A percentile compares a stretch with the other conserved stretches of the same genome.
phyloP scores from a whole-genome alignment of 2,113 vertebrate species.

The Osmerus eperlanus region DNA sequence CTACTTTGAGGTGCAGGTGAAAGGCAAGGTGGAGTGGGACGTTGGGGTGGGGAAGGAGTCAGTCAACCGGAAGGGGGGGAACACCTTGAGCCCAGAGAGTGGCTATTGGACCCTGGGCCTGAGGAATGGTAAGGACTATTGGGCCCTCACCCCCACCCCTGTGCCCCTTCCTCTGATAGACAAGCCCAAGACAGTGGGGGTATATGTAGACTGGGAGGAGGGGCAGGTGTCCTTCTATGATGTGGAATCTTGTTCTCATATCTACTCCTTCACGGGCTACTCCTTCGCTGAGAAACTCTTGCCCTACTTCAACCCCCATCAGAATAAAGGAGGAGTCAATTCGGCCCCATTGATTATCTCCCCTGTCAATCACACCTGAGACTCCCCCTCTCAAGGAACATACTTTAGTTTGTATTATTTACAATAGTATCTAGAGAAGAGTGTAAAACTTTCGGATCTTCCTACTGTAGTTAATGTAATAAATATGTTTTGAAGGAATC shows the following conservation, averaged over 20 bases:
- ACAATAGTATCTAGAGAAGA: too few species aligned
- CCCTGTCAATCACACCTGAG: slow-evolving; percentile 18
- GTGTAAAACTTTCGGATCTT: too few species aligned
- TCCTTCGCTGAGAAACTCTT: slow-evolving; percentile 73
- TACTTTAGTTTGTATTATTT: too few species aligned
- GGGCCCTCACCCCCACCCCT: slow-evolving; percentile 54
- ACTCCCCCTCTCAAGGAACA: too few species aligned
- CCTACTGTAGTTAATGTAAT: too few species aligned
- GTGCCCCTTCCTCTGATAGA: slow-evolving; percentile 55
- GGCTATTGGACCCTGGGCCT: slow-evolving; percentile 68
- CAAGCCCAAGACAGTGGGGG: slow-evolving; percentile 71
- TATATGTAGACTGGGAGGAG: slow-evolving; percentile 78
- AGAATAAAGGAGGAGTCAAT: slow-evolving; percentile 52
- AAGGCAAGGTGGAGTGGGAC: slow-evolving; percentile 66
- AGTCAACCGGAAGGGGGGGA: slow-evolving; percentile 60
- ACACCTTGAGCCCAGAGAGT: slow-evolving; percentile 54
- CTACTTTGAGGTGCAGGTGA: slow-evolving; percentile 68
- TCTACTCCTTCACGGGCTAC: slow-evolving; percentile 78
- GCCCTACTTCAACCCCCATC: slow-evolving; percentile 74
- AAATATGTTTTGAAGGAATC: not conserved
- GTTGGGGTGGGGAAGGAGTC: slow-evolving; percentile 62
- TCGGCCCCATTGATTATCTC: slow-evolving; percentile 56
- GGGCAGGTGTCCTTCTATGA: slow-evolving; percentile 82
- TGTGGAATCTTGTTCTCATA: slow-evolving; percentile 55
- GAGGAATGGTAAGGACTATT: slow-evolving; percentile 46